phyloP scores from a whole-genome alignment of 2,888 invertebrate genomes.

The Drosophila heteroneura region DNA sequence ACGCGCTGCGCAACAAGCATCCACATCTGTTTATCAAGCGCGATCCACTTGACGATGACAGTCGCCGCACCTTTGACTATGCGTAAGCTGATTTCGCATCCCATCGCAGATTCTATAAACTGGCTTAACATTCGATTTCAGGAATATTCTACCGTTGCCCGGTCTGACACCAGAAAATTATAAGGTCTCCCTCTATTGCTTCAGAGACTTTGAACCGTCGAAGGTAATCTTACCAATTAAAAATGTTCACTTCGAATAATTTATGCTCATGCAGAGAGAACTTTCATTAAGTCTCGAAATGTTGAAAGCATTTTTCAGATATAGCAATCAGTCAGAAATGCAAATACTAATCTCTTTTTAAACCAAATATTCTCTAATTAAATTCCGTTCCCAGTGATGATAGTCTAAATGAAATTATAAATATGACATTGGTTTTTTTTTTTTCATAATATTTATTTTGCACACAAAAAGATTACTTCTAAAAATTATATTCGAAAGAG shows the following conservation, averaged over 20 bases:
- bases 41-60: conserved; percentile 84
- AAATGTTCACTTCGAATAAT: background rate
- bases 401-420: background rate
- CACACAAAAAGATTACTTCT: too few relatives aligned
- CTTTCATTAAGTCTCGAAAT: background rate
- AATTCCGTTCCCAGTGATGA: background rate
- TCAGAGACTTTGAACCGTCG: conserved; percentile 88
- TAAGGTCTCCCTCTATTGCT: conserved; percentile 88
- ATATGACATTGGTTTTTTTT: background rate
- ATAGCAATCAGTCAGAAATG: background rate
- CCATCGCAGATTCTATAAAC: background rate
- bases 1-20: conserved; percentile 86
- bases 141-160: conserved; percentile 89
- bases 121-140: conserved; percentile 73
- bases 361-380: background rate
- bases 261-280: background rate
- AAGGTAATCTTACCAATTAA: conserved; percentile 60
- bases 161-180: conserved; percentile 88
- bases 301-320: background rate
- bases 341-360: background rate
- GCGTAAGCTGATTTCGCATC: conserved; percentile 60
- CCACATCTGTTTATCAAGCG: conserved; percentile 86
- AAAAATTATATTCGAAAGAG: too few relatives aligned
- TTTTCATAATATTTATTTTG: background rate
- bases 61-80: conserved; percentile 72